Evolutionary conservation across 2,113 vertebrate genomes (phyloP).

Genomic region (Grus americana): DNA sequence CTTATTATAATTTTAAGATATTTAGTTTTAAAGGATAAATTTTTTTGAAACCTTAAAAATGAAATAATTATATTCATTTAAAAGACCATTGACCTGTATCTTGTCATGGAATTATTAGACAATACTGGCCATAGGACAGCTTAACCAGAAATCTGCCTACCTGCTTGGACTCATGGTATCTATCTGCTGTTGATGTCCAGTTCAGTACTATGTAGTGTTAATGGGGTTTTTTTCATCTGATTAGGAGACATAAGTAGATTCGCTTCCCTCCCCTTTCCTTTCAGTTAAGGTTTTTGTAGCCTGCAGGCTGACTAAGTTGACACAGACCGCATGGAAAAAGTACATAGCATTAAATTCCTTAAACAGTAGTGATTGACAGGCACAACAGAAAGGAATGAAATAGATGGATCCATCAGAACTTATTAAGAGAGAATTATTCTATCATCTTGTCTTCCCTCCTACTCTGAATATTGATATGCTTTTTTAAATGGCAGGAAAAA

Average conservation of each 20-base stretch:
- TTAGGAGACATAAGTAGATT: background rate
- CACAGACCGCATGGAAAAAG: background rate
- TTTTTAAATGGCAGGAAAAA: background rate
- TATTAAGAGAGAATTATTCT: background rate
- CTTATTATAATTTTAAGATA: background rate
- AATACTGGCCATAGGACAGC: background rate
- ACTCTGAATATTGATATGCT: background rate
- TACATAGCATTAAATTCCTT: fast-evolving
- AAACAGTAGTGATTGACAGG: background rate
- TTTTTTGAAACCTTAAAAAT: background rate
- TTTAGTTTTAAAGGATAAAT: background rate
- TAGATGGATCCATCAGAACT: background rate
- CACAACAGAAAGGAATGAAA: background rate
- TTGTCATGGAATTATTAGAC: background rate
- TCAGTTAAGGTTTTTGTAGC: background rate
- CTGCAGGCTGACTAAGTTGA: background rate
- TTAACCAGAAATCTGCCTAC: background rate
- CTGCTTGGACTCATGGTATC: background rate
- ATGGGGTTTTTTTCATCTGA: background rate
- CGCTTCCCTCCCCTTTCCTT: background rate
- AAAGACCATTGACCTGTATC: background rate
- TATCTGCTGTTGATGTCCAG: background rate
- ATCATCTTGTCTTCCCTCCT: background rate
- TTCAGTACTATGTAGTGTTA: background rate
- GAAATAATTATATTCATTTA: background rate